These are phyloP conservation scores for Chloroceryle amazona DNA, from an alignment of 2,797 vertebrate species.

Conservation along the genomic window DNA sequence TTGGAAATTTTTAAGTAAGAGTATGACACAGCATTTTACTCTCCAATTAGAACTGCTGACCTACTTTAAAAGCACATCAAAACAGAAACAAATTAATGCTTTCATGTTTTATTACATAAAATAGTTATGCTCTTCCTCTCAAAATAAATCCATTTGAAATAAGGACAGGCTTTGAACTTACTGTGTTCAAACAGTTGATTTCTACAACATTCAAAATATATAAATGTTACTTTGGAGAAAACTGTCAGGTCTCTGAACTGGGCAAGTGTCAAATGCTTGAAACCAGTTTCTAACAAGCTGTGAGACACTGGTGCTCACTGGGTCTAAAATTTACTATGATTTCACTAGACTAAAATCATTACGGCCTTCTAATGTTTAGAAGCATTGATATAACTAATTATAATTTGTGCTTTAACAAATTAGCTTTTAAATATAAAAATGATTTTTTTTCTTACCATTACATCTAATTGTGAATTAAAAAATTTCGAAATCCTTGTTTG, in stretches of 20 bases:
- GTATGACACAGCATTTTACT: not conserved
- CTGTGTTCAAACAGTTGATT: not conserved
- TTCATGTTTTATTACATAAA: not conserved
- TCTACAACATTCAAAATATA: not conserved
- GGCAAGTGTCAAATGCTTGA: not conserved
- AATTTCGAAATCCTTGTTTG: not conserved
- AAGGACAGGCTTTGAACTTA: not conserved
- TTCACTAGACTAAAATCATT: not conserved
- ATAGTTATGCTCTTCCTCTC: not conserved
- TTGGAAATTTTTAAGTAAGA: not conserved
- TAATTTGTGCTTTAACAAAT: not conserved
- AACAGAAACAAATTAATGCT: not conserved
- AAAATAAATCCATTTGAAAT: not conserved
- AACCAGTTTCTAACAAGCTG: not conserved
- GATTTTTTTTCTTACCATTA: not conserved
- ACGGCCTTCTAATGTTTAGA: not conserved
- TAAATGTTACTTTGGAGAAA: not conserved
- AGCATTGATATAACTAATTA: not conserved
- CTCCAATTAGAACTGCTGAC: not conserved
- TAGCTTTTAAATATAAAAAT: not conserved
- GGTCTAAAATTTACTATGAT: not conserved
- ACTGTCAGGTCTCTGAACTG: not conserved
- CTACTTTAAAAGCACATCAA: not conserved
- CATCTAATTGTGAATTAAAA: not conserved
- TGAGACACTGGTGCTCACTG: not conserved